Conservation (phyloP, 2,113 vertebrate genomes). For the Nerophis ophidion region DNA sequence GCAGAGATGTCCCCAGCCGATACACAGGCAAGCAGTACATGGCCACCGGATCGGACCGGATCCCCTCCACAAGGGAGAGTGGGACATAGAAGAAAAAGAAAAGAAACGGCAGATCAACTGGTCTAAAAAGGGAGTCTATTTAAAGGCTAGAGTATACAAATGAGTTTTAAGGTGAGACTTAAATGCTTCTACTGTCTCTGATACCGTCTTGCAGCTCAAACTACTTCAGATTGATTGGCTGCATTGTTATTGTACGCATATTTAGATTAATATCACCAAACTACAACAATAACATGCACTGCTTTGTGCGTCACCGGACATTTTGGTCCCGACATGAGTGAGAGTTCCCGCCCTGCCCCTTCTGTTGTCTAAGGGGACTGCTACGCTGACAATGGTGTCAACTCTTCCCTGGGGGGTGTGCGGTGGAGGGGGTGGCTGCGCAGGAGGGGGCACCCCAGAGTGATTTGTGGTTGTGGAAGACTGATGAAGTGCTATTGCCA, state of each 20-base stretch:
- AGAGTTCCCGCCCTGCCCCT: conserved; percentile 49
- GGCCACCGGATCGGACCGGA: too few relatives aligned
- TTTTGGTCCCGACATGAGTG: conserved; percentile 35
- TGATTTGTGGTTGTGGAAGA: conserved; percentile 68
- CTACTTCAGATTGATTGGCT: conserved; percentile 1
- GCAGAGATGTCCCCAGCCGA: too few relatives aligned
- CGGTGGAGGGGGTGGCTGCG: background rate
- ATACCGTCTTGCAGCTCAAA: too few relatives aligned
- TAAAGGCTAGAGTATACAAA: too few relatives aligned
- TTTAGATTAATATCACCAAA: conserved; percentile 7
- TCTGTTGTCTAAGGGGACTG: conserved; percentile 53
- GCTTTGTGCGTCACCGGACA: conserved; percentile 15
- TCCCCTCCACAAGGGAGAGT: too few relatives aligned
- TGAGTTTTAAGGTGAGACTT: too few relatives aligned
- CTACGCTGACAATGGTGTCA: conserved; percentile 64
- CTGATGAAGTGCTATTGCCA: conserved; percentile 73
- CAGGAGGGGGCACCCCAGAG: conserved; percentile 43
- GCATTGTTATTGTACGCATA: conserved; percentile 11
- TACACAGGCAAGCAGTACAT: too few relatives aligned
- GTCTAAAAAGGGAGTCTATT: too few relatives aligned
- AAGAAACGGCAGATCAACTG: too few relatives aligned
- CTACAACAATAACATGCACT: background rate
- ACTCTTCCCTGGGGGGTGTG: conserved; percentile 37
- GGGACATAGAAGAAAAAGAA: too few relatives aligned
- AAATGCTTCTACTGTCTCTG: too few relatives aligned